These are phyloP conservation scores for Aphyosemion australe DNA, from an alignment of 2,113 vertebrate species.

Conservation along the genomic window DNA sequence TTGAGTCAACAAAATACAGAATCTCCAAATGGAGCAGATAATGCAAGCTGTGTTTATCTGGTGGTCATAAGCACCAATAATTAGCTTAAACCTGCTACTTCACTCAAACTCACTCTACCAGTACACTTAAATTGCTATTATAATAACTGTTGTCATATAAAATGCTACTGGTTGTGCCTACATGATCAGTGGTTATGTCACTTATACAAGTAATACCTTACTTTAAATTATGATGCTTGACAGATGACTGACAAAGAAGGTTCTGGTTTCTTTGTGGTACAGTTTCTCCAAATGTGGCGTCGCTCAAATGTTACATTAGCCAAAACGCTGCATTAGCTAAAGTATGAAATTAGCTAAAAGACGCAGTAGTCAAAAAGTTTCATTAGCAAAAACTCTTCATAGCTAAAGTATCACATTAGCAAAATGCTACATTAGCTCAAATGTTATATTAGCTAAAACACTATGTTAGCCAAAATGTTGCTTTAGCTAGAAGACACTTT, in stretches of 20 bases:
- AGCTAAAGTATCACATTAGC: too few species aligned
- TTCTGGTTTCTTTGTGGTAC: background rate
- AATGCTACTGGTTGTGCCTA: background rate
- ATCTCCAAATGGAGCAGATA: conserved; percentile 3
- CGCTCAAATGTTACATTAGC: background rate
- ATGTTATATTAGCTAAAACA: too few species aligned
- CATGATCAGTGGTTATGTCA: background rate
- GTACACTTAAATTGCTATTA: conserved; percentile 13
- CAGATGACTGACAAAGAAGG: background rate
- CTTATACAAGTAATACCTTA: background rate
- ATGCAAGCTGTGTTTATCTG: conserved; percentile 21
- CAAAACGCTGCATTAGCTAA: background rate
- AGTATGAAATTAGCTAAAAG: too few species aligned
- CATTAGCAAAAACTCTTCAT: too few species aligned
- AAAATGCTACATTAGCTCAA: too few species aligned
- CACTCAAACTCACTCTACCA: background rate
- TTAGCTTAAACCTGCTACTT: conserved; percentile 16
- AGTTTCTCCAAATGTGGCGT: conserved; percentile 10
- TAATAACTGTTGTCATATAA: too few species aligned
- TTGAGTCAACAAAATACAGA: conserved; percentile 30
- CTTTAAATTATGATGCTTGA: conserved; percentile 1
- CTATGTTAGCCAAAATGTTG: too few species aligned
- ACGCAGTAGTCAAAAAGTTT: too few species aligned
- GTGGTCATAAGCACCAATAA: background rate
- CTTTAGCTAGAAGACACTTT: too few species aligned